Evolutionary conservation across 2,888 invertebrate genomes (phyloP).

Genomic region (Lycophotia porphyrea): DNA sequence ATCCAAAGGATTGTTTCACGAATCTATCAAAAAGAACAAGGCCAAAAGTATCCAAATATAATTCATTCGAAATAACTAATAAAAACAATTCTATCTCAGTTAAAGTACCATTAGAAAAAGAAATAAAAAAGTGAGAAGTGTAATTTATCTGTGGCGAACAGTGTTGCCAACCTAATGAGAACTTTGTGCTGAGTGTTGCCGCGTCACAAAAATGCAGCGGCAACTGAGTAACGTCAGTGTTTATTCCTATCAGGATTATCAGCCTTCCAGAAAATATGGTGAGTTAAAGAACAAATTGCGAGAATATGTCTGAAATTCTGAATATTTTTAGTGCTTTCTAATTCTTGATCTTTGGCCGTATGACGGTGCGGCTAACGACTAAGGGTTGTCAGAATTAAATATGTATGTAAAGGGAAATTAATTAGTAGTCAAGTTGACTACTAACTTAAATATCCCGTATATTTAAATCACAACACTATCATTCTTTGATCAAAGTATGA

Average conservation of each 20-base stretch:
- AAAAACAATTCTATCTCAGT: neutral
- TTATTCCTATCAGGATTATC: constrained; percentile 87
- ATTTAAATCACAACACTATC: no score
- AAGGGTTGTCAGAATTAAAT: no score
- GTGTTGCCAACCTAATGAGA: constrained; percentile 70
- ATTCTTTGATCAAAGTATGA: no score
- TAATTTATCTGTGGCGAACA: constrained; percentile 56
- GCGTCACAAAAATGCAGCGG: constrained; percentile 80
- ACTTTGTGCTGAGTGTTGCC: constrained; percentile 69
- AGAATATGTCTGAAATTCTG: no score
- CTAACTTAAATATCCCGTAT: no score
- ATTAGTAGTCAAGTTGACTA: no score
- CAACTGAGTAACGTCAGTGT: constrained; percentile 88
- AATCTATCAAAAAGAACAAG: neutral
- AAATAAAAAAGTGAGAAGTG: constrained; percentile 48
- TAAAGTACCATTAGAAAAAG: constrained; percentile 9
- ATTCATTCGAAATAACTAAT: constrained; percentile 11
- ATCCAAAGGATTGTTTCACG: neutral
- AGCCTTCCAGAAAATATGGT: constrained; percentile 86
- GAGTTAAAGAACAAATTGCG: constrained; percentile 55
- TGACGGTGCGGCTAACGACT: no score
- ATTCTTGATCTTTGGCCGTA: no score
- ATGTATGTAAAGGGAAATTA: no score
- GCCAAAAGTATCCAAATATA: constrained; percentile 36
- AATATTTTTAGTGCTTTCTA: no score